Percentiles rank a stretch among this genome's conserved stretches.
Conservation (phyloP, 2,888 invertebrate species). For the Notocelia uddmanniana region DNA sequence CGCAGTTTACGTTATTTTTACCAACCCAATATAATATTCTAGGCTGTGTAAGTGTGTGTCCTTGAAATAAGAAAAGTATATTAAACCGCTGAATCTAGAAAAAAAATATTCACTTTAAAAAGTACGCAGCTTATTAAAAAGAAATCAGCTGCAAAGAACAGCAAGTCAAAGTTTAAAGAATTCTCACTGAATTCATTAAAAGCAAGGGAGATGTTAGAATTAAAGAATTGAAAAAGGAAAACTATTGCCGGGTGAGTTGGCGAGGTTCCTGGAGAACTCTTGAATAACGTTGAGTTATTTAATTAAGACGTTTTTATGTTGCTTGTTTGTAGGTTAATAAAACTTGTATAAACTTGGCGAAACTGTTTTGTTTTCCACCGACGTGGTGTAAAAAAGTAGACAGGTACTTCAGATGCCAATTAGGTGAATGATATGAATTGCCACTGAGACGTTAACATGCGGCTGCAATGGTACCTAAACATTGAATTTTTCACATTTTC, state of each 20-base stretch:
- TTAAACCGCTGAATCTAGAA: not conserved
- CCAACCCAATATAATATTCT: too few species aligned
- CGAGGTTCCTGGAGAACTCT: slow-evolving; percentile 17
- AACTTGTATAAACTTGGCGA: too few species aligned
- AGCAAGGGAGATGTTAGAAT: slow-evolving; percentile 30
- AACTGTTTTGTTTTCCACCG: too few species aligned
- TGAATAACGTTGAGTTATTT: slow-evolving; percentile 28
- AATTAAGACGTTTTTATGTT: slow-evolving; percentile 31
- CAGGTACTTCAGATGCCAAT: too few species aligned
- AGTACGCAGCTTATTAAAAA: slow-evolving; percentile 18
- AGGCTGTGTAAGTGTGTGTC: too few species aligned
- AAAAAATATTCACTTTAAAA: not conserved
- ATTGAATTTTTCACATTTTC: too few species aligned
- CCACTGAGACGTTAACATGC: too few species aligned
- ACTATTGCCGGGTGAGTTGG: slow-evolving; percentile 20
- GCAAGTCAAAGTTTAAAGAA: slow-evolving; percentile 23
- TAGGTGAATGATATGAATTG: too few species aligned
- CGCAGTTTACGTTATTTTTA: too few species aligned
- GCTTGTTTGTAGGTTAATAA: not conserved
- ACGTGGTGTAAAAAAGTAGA: too few species aligned
- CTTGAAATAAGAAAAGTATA: not conserved
- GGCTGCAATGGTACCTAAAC: too few species aligned
- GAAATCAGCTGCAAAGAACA: slow-evolving; percentile 9
- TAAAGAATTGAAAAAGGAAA: slow-evolving; percentile 36
- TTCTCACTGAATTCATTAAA: slow-evolving; percentile 35